Conservation (phyloP, 2,888 invertebrate species). For the Nephrotoma guestfalica region DNA sequence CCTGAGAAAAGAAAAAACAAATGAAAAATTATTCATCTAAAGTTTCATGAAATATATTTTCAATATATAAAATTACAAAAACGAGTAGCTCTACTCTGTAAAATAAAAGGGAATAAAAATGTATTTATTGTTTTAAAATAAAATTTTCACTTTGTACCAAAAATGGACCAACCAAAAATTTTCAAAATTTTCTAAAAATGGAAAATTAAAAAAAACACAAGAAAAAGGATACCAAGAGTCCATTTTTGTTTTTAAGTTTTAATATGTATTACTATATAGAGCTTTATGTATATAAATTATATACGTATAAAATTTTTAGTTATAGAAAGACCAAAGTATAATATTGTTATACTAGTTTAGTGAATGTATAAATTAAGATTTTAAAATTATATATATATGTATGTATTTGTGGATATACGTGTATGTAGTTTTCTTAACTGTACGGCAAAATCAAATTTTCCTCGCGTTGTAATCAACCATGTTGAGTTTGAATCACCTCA, state of each 20-base stretch:
- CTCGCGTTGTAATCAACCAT: slow-evolving; percentile 4
- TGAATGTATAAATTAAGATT: neutral
- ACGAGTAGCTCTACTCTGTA: neutral
- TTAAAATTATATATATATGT: neutral
- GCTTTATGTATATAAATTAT: neutral
- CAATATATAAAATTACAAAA: neutral
- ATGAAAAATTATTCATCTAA: neutral
- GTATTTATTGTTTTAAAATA: neutral
- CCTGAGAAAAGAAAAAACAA: neutral
- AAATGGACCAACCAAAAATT: slow-evolving; percentile 3
- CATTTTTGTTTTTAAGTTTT: slow-evolving; percentile 1
- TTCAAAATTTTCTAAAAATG: neutral
- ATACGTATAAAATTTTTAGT: neutral
- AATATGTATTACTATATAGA: neutral
- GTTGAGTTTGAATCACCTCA: slow-evolving; percentile 2
- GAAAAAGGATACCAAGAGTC: slow-evolving; percentile 2
- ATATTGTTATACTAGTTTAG: neutral
- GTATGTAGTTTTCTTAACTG: neutral
- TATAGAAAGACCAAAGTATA: neutral
- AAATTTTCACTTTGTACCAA: neutral
- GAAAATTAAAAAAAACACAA: neutral
- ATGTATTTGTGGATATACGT: neutral
- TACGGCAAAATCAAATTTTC: neutral
- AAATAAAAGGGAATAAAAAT: neutral
- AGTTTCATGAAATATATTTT: neutral